phyloP scores from a whole-genome alignment of 2,888 invertebrate species.

The Phyto melanocephala region DNA sequence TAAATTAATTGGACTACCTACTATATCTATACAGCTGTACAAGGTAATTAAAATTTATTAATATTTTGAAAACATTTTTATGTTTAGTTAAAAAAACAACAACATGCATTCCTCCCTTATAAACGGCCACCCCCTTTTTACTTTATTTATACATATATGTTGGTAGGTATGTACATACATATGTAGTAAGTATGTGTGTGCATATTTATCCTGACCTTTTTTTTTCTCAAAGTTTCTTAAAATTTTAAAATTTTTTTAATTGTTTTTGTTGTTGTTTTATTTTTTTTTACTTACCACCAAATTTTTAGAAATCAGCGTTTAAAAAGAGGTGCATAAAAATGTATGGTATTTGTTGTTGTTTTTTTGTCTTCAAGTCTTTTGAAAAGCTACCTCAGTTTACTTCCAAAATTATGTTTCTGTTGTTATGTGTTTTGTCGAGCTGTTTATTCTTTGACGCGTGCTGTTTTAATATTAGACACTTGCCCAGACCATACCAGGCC shows the following conservation, averaged over 20 bases:
- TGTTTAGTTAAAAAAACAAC: not conserved
- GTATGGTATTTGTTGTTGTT: conserved; percentile 6
- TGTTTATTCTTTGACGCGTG: conserved; percentile 62
- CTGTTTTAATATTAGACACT: conserved; percentile 45
- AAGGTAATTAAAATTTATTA: conserved; percentile 46
- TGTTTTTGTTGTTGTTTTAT: too few species aligned
- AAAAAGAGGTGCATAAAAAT: not conserved
- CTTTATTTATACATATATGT: too few species aligned
- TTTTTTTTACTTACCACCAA: too few species aligned
- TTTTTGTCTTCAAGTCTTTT: not conserved
- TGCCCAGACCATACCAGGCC: not conserved
- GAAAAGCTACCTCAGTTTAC: conserved; percentile 44
- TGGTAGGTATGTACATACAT: not conserved
- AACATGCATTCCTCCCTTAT: conserved; percentile 20
- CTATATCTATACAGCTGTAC: not conserved
- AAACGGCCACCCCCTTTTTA: conserved; percentile 26
- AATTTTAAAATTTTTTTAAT: too few species aligned
- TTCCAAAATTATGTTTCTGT: not conserved
- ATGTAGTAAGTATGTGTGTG: too few species aligned
- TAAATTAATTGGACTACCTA: not conserved
- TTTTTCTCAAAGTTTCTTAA: not conserved
- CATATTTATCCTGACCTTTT: conserved; percentile 31
- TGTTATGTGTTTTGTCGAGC: conserved; percentile 39
- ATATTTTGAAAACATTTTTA: conserved; percentile 47
- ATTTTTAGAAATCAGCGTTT: conserved; percentile 31